These are phyloP conservation scores for Lacerta viridis DNA, from an alignment of 2,797 vertebrate genomes.

Conservation along the genomic window DNA sequence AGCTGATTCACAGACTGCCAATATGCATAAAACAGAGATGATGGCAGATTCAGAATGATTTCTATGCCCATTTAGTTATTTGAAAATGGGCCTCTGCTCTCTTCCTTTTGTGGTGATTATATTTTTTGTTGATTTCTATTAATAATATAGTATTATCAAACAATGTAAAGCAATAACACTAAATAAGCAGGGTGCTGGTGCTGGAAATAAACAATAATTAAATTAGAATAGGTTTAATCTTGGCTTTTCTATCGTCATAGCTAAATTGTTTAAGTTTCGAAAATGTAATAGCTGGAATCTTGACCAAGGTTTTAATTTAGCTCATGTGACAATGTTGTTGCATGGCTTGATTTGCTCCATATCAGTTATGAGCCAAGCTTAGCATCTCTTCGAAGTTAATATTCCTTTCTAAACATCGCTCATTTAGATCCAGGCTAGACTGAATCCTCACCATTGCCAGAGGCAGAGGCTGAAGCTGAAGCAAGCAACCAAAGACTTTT, in stretches of 20 bases:
- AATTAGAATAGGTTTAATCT: not conserved
- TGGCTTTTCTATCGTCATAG: not conserved
- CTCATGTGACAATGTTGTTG: not conserved
- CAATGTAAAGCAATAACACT: not conserved
- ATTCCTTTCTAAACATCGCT: too few relatives aligned
- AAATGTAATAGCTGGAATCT: not conserved
- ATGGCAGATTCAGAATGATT: not conserved
- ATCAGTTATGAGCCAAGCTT: not conserved
- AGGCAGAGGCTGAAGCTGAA: too few relatives aligned
- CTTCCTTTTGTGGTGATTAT: not conserved
- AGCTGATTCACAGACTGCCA: not conserved
- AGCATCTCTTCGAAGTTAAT: too few relatives aligned
- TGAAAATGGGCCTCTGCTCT: not conserved
- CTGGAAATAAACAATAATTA: not conserved
- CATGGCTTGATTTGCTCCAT: not conserved
- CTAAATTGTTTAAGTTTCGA: not conserved
- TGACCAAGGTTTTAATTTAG: not conserved
- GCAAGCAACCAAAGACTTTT: too few relatives aligned
- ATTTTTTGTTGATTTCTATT: not conserved
- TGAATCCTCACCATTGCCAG: too few relatives aligned
- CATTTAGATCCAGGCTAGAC: too few relatives aligned
- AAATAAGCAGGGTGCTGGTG: not conserved
- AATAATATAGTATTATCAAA: not conserved
- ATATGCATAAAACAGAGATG: not conserved
- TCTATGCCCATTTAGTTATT: constrained; percentile 11